phyloP scores from a whole-genome alignment of 2,113 vertebrate genomes.

The Passer montanus region DNA sequence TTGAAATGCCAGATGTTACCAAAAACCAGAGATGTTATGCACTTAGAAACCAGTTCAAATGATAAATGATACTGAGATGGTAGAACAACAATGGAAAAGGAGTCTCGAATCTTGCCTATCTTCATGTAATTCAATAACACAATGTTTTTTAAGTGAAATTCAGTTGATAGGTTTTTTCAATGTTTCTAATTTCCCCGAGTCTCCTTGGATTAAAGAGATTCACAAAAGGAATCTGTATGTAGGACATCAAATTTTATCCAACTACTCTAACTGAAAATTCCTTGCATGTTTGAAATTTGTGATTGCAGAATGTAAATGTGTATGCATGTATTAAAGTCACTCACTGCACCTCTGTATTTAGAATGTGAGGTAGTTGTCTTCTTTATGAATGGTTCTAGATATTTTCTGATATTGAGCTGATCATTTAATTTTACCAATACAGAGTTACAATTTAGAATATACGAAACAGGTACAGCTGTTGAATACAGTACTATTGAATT shows the following conservation, averaged over 20 bases:
- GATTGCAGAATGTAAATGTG: background rate
- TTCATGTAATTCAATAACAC: background rate
- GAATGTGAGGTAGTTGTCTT: background rate
- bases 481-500: background rate
- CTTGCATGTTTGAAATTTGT: background rate
- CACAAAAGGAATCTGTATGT: background rate
- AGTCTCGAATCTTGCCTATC: background rate
- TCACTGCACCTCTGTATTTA: background rate
- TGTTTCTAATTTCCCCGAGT: background rate
- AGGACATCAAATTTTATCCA: background rate
- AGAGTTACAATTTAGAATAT: background rate
- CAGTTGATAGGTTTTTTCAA: rapidly evolving
- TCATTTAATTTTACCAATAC: background rate
- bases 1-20: background rate
- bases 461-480: background rate
- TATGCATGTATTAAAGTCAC: background rate
- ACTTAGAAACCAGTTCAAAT: background rate
- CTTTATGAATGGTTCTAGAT: background rate
- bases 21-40: background rate
- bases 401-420: background rate
- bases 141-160: background rate
- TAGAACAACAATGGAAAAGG: background rate
- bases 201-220: background rate
- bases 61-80: background rate
- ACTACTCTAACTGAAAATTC: background rate